These are phyloP conservation scores for Timandra comae DNA, from an alignment of 2,888 invertebrate genomes.

Conservation along the genomic window DNA sequence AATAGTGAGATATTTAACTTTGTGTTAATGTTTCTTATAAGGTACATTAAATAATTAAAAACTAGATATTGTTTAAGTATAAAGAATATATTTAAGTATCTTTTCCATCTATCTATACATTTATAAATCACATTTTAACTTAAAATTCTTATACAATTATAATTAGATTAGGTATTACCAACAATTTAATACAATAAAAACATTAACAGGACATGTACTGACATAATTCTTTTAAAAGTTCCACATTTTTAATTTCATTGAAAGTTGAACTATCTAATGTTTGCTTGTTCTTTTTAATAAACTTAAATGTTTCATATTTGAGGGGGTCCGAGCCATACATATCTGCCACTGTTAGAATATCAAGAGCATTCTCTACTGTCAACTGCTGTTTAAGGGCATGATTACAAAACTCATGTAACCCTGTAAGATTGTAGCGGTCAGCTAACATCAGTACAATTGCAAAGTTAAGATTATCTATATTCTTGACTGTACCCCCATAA, in stretches of 20 bases:
- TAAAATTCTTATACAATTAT: no score
- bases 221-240: conserved; percentile 50
- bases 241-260: conserved; percentile 46
- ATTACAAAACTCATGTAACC: conserved; percentile 47
- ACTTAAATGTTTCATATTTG: conserved; percentile 48
- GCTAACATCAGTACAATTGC: conserved; percentile 50
- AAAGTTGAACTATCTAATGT: conserved; percentile 40
- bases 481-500: conserved; percentile 53
- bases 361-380: conserved; percentile 47
- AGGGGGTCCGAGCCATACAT: conserved; percentile 49
- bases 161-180: no score
- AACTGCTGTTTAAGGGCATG: conserved; percentile 45
- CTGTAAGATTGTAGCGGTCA: conserved; percentile 53
- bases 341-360: conserved; percentile 51
- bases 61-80: no score
- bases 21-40: no score
- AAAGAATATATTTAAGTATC: no score
- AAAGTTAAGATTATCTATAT: conserved; percentile 45
- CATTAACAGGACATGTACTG: conserved; percentile 35
- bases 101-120: no score
- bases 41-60: no score
- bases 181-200: no score
- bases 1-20: no score
- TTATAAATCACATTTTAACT: no score
- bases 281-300: conserved; percentile 48